Conservation (phyloP, 2,888 invertebrate species). For the Dorcus hopei region DNA sequence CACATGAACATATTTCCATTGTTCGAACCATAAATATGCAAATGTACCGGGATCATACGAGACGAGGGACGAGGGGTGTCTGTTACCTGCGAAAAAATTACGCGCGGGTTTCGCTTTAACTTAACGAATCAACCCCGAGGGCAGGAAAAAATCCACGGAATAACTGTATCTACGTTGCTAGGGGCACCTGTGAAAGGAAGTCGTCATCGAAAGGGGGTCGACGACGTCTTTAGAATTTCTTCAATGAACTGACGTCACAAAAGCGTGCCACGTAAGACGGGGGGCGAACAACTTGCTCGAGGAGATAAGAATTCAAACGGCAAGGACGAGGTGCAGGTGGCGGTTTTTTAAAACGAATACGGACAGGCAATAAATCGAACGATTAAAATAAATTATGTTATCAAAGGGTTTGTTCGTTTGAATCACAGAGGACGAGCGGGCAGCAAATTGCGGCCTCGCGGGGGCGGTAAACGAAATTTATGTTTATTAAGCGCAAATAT, state of each 20-base stretch:
- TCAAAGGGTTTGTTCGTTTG: no score
- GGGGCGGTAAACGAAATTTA: slow-evolving; percentile 36
- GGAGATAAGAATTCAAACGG: slow-evolving; percentile 11
- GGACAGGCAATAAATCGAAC: no score
- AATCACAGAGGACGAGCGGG: background rate
- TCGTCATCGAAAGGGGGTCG: no score
- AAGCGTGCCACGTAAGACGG: slow-evolving; percentile 1
- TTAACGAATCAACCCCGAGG: background rate
- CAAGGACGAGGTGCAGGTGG: background rate
- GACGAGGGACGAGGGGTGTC: no score
- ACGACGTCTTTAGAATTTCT: background rate
- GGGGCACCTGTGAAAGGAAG: no score
- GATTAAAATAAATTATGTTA: no score
- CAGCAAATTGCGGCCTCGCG: slow-evolving; percentile 29
- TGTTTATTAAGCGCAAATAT: slow-evolving; percentile 35
- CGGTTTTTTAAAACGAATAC: no score
- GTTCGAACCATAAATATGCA: slow-evolving; percentile 23
- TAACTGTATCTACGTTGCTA: no score
- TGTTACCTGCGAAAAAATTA: no score
- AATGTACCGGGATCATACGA: slow-evolving; percentile 21
- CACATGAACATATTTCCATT: slow-evolving; percentile 7
- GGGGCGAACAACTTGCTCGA: slow-evolving; percentile 4
- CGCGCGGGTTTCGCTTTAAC: no score
- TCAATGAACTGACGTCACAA: slow-evolving; percentile 26
- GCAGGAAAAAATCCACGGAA: background rate